These are phyloP conservation scores for Lophotriccus pileatus DNA, from an alignment of 2,797 vertebrate genomes.

Conservation along the genomic window DNA sequence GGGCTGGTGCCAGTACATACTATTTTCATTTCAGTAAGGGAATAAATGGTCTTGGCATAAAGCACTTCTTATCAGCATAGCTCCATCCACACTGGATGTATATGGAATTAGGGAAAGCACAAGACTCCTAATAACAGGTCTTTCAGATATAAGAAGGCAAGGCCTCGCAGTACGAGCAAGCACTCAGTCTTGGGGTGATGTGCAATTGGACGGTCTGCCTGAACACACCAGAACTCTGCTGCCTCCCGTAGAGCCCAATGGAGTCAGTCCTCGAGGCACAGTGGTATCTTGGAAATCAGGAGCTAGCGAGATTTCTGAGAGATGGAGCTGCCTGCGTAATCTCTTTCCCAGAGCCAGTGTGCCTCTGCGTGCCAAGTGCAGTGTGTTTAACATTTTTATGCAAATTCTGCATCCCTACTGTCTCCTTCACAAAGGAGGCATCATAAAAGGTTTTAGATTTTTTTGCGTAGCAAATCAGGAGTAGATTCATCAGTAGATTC, in stretches of 20 bases:
- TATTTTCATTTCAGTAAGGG: background rate
- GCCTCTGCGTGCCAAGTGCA: background rate
- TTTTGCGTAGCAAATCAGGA: background rate
- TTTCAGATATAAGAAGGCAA: background rate
- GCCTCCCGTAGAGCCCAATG: background rate
- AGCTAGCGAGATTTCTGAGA: background rate
- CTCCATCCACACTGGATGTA: background rate
- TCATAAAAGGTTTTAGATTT: background rate
- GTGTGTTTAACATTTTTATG: background rate
- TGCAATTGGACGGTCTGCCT: background rate
- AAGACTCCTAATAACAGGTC: background rate
- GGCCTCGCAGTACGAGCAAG: rapidly evolving
- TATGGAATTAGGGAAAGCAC: background rate
- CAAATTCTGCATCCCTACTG: background rate
- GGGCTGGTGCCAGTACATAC: background rate
- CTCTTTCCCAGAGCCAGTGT: background rate
- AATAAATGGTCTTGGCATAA: background rate
- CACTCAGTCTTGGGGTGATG: rapidly evolving
- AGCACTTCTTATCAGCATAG: background rate
- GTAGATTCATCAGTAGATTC: background rate
- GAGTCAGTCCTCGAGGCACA: background rate
- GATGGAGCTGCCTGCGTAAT: background rate
- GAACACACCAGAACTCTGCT: background rate
- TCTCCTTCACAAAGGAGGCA: background rate
- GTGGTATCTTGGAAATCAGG: background rate